Percentiles rank a stretch among this genome's conserved stretches.
Conservation (phyloP, 2,888 invertebrate species). For the Lithosia quadra region DNA sequence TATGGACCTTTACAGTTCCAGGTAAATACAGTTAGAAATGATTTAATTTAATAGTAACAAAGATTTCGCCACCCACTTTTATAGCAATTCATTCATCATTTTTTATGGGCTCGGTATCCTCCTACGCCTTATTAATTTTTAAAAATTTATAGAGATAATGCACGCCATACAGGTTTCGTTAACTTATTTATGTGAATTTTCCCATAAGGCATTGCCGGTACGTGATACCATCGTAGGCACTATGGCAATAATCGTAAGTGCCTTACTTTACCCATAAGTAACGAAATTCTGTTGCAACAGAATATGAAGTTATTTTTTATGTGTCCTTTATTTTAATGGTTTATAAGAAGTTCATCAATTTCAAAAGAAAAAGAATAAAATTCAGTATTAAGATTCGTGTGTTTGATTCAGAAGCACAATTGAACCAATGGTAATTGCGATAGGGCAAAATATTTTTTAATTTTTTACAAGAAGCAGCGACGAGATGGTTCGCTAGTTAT, state of each 20-base stretch:
- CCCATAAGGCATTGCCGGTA: conserved; percentile 11
- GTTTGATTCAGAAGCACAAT: too few relatives aligned
- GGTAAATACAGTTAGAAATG: too few relatives aligned
- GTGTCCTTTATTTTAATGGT: background rate
- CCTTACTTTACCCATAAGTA: background rate
- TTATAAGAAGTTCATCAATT: too few relatives aligned
- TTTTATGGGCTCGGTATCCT: background rate
- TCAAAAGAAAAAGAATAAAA: too few relatives aligned
- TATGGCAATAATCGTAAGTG: conserved; percentile 3
- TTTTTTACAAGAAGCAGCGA: too few relatives aligned
- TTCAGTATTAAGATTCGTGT: background rate
- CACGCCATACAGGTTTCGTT: conserved; percentile 7
- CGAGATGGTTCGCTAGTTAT: background rate
- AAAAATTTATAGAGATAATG: background rate
- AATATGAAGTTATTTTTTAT: conserved; percentile 6
- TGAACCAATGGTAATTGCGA: too few relatives aligned
- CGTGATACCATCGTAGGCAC: background rate
- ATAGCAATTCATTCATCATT: too few relatives aligned
- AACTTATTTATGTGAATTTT: conserved; percentile 16
- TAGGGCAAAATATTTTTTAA: too few relatives aligned
- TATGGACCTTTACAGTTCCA: too few relatives aligned
- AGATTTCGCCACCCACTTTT: too few relatives aligned
- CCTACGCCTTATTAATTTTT: background rate
- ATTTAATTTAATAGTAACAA: too few relatives aligned
- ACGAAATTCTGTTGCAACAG: conserved; percentile 8